These are phyloP conservation scores for Operophtera brumata DNA, from an alignment of 2,888 invertebrate species.

Conservation along the genomic window DNA sequence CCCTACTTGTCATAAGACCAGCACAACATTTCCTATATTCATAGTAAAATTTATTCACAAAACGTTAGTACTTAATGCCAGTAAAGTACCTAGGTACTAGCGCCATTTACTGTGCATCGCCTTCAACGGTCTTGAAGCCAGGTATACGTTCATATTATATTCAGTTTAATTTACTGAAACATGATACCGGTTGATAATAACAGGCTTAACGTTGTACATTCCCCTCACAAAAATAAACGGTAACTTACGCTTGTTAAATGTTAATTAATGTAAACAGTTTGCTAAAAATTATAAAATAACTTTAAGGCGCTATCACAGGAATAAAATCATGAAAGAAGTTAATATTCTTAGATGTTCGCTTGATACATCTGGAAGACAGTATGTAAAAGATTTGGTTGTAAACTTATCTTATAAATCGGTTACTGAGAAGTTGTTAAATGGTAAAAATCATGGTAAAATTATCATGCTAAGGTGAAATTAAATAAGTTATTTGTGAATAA, in stretches of 20 bases:
- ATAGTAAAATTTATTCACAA: not conserved
- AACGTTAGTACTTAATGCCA: too few relatives aligned
- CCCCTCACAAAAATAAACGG: conserved; percentile 35
- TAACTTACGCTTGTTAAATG: conserved; percentile 36
- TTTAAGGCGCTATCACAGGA: conserved; percentile 67
- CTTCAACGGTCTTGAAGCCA: conserved; percentile 4
- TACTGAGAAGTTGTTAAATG: too few relatives aligned
- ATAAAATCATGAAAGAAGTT: conserved; percentile 53
- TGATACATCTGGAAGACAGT: conserved; percentile 36
- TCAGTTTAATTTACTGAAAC: conserved; percentile 16
- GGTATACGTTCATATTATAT: conserved; percentile 1
- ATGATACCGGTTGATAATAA: conserved; percentile 1
- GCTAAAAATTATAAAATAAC: conserved; percentile 36
- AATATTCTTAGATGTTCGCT: conserved; percentile 31
- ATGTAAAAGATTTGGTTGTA: conserved; percentile 18
- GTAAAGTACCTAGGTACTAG: too few relatives aligned
- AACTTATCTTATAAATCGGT: too few relatives aligned
- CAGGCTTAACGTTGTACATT: conserved; percentile 24
- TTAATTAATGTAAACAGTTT: conserved; percentile 34
- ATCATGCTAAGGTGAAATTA: too few relatives aligned
- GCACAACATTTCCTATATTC: not conserved
- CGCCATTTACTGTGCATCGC: not conserved
- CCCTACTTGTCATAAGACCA: too few relatives aligned
- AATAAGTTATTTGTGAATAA: too few relatives aligned
- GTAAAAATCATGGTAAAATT: too few relatives aligned